Conservation (phyloP, 2,888 invertebrate species). For the Acronicta aceris region DNA sequence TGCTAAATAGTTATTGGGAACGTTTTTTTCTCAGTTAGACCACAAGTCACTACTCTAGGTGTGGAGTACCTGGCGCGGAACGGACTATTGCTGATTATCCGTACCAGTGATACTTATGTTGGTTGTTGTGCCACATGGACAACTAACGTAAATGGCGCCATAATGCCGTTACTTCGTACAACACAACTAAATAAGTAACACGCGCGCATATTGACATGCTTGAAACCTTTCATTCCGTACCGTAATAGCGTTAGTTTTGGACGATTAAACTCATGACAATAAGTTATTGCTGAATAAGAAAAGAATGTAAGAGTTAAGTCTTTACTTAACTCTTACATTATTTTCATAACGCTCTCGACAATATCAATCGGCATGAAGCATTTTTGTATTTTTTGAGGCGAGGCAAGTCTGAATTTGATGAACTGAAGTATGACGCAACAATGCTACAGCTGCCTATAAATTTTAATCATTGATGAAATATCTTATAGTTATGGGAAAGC, state of each 20-base stretch:
- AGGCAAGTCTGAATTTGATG: not conserved
- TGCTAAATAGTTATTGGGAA: conserved; percentile 32
- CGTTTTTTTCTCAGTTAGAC: conserved; percentile 27
- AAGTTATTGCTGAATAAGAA: conserved; percentile 39
- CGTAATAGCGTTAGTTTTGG: conserved; percentile 67
- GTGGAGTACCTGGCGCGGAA: conserved; percentile 62
- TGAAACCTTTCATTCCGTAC: conserved; percentile 67
- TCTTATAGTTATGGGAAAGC: not conserved
- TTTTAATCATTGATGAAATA: not conserved
- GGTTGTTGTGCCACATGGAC: conserved; percentile 69
- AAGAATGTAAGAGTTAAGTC: no score
- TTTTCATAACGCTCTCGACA: no score
- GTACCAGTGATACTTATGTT: conserved; percentile 61
- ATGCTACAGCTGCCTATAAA: no score
- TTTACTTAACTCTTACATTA: no score
- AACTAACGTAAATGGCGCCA: conserved; percentile 76
- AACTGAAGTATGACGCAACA: no score
- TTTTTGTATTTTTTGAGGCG: not conserved
- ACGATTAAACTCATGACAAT: conserved; percentile 67
- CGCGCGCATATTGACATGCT: conserved; percentile 76
- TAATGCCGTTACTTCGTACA: conserved; percentile 80
- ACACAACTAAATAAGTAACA: conserved; percentile 77
- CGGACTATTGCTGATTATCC: conserved; percentile 59
- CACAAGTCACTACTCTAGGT: conserved; percentile 40
- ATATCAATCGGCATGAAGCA: not conserved